Base-by-base conservation (phyloP, 2,888 invertebrate genomes). In the Nyleta sp. region DNA sequence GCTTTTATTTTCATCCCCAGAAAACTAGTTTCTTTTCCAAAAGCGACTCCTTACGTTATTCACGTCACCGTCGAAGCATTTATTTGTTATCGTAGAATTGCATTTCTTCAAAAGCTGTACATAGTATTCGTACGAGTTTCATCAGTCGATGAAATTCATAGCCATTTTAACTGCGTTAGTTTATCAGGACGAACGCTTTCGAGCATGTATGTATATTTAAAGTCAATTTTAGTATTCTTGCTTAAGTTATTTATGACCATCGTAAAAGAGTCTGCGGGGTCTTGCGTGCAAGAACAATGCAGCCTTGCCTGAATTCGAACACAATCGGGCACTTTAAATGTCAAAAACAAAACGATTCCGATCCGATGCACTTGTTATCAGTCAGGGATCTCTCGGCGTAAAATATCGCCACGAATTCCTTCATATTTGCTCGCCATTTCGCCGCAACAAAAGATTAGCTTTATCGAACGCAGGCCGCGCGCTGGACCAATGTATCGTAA, bases 231-330 rank as follows among this genome's bases (percentile, higher is more conserved):
- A 79, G 64, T 78, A 73, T 77, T 73, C 64, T 70, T 53, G 64
- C 68, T 70, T 79, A 79, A 79, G 75, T 79, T 79, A 75, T 75
- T 79, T 79, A 79, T 75, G 67, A 72, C 68, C 50, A 59, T 64
- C 70, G 31, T 78, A 53, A 73, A 72, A 62, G 50, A 55, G 42
- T 68, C 64, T 33, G 64, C 50, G 52, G 42, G 38, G 31, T 53
- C 65, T 60, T 59, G 24, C 44, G 17, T n/a, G 48, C 18, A 60
- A 60, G 46, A 72, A 67, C 62, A 72, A 78, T 78, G 77, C 60
- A 28, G 62, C 42, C 53, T 59, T 59, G 42, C 46, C 50, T 64
- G 71, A 72, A 68, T 68, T 22, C n/a, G 18, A 33, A 70, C 46
- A 50, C 50, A 71, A 64, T 76, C 70, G 44, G 44, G 57, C 20